Evolutionary conservation across 2,888 invertebrate genomes (phyloP).

Genomic region (Mylabris sibirica): DNA sequence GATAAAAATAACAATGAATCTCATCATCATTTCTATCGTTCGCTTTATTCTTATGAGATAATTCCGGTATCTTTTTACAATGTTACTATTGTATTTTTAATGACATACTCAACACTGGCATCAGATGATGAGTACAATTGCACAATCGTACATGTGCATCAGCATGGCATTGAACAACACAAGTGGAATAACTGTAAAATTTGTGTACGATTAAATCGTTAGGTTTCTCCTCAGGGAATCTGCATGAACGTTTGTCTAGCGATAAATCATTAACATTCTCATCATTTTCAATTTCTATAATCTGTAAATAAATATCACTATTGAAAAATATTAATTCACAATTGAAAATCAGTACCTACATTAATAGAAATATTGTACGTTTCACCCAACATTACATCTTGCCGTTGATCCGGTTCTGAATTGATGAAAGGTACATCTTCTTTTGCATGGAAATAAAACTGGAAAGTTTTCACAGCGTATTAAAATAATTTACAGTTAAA

Average conservation of each 20-base stretch:
- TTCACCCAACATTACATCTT: conserved; percentile 58
- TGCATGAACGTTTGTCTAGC: conserved; percentile 64
- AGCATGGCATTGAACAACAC: conserved; percentile 68
- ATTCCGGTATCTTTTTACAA: not conserved
- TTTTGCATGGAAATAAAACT: conserved; percentile 69
- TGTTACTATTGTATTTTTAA: not conserved
- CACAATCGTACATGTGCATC: conserved; percentile 64
- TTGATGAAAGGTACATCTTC: conserved; percentile 68
- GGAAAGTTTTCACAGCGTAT: conserved; percentile 41
- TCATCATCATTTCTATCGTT: not conserved
- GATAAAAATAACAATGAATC: not conserved
- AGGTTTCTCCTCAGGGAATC: conserved; percentile 66
- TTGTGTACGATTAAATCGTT: conserved; percentile 60
- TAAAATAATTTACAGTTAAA: not conserved
- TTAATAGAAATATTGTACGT: conserved; percentile 54
- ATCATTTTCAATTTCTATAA: conserved; percentile 69
- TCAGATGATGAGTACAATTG: conserved; percentile 71
- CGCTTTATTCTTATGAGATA: not conserved
- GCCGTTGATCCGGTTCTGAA: conserved; percentile 61
- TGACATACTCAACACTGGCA: conserved; percentile 65
- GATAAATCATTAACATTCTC: conserved; percentile 63
- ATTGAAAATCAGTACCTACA: conserved; percentile 41
- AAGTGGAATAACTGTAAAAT: conserved; percentile 68
- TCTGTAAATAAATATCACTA: conserved; percentile 58
- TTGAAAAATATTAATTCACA: not conserved